A percentile compares a stretch with the other conserved stretches of the same genome.
Evolutionary conservation across 1,140 invertebrate species (phyloP).

Genomic region (Panulirus ornatus): DNA sequence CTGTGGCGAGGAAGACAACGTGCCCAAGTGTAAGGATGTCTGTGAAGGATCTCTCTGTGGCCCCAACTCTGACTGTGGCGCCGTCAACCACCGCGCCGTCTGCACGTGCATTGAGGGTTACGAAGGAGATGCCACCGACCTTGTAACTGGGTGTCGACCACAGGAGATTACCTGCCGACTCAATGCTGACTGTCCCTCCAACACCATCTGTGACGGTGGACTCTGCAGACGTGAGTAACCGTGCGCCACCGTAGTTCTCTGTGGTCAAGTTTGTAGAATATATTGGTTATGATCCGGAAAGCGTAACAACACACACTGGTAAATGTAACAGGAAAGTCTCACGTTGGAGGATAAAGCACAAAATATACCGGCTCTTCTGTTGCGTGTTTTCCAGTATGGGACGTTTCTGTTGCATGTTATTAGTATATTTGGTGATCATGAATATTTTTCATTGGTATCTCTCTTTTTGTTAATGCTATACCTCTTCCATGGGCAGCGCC

Average conservation of each 20-base stretch:
- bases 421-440: no score
- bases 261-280: no score
- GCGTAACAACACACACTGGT: neutral
- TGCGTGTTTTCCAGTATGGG: no score
- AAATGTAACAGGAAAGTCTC: neutral
- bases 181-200: constrained; percentile 85
- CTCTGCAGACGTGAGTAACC: constrained; percentile 88
- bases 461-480: neutral
- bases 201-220: constrained; percentile 89
- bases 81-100: constrained; percentile 84
- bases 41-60: constrained; percentile 88
- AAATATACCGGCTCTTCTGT: no score
- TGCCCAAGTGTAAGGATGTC: constrained; percentile 88
- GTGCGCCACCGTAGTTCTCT: no score
- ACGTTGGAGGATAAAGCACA: no score
- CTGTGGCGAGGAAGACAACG: constrained; percentile 84
- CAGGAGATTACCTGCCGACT: constrained; percentile 85
- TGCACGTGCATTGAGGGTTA: constrained; percentile 89
- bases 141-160: constrained; percentile 86
- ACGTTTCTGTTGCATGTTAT: no score
- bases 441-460: no score
- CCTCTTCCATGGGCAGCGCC: constrained; percentile 81
- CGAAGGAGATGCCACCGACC: constrained; percentile 85
- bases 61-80: constrained; percentile 88
- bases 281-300: no score